Evolutionary conservation across 2,797 vertebrate species (phyloP).

Genomic region (Alectoris magna): DNA sequence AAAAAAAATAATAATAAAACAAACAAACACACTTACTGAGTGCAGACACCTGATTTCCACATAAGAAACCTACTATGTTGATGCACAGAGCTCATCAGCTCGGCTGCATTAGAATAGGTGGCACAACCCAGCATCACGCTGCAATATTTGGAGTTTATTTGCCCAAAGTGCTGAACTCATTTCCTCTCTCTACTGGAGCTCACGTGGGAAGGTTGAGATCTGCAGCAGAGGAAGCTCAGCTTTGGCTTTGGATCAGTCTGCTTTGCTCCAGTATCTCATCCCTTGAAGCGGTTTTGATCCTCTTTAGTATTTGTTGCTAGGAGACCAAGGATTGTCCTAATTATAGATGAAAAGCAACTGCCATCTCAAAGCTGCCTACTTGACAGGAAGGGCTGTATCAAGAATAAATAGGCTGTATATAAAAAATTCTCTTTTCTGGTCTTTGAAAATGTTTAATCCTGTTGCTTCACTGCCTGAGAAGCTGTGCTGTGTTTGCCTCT

Average conservation of each 20-base stretch:
- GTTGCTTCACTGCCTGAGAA: not conserved
- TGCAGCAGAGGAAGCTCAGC: not conserved
- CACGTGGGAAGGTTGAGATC: not conserved
- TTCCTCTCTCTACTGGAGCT: not conserved
- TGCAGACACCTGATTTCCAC: not conserved
- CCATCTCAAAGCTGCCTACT: not conserved
- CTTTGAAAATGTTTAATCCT: not conserved
- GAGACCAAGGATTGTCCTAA: slow-evolving; percentile 33
- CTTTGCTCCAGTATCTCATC: not conserved
- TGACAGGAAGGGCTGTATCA: not conserved
- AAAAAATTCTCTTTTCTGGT: not conserved
- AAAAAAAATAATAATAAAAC: too few species aligned
- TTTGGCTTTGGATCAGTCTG: not conserved
- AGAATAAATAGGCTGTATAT: not conserved
- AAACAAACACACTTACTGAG: not conserved
- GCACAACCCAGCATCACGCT: not conserved
- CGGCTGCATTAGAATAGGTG: not conserved
- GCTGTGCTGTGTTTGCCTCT: not conserved
- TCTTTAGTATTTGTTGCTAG: slow-evolving; percentile 34
- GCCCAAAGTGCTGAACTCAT: not conserved
- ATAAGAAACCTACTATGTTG: not conserved
- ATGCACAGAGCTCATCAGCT: accelerated
- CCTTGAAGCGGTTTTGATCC: slow-evolving; percentile 5
- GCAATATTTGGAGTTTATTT: not conserved
- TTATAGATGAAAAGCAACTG: slow-evolving; percentile 31